Evolutionary conservation across 2,888 invertebrate species (phyloP), one percentile per base, ranked within the genome.

Genomic region (Macroteleia sp.): DNA sequence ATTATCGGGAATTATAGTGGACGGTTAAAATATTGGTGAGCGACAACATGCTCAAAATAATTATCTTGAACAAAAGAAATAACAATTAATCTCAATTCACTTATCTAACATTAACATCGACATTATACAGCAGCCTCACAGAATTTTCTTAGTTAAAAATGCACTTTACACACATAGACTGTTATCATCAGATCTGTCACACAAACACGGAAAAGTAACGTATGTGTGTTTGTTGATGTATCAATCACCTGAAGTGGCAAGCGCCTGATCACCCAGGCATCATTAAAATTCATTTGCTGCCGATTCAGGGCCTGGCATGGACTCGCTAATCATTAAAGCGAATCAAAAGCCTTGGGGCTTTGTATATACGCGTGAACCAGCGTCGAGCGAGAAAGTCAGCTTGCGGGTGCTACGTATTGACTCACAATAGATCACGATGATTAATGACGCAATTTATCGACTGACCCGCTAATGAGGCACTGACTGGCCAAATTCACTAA

Each of bases 401-500:
- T 77, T 71, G 62, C 80, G 71, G 78, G 79, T 77, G 81, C 67
- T 64, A 66, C 71, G 61, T 70, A 66, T 71, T 70, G 77, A 77
- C 77, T 77, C 69, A 80, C 81, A 81, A 81, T 82, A 75, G 78
- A 81, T 81, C 74, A 77, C 82, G 79, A 90, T 91, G 91, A 91
- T 91, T 91, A 91, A 91, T 91, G 91, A 87, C 86, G 83, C 86
- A 83, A 88, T 87, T 82, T 81, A 79, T 78, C 77, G 78, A 69
- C 76, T 80, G 86, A 76, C 82, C 85, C 87, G 88, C 89, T 90
- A 90, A 89, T 89, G 87, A 88, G 82, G 86, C 88, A 87, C 87
- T 91, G 91, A 91, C 90, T 90, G 85, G 89, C 77, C 89, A 85
- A 84, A 87, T 89, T 87, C 85, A 85, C 87, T 90, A 89, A 89